These are phyloP conservation scores for Laticauda laticaudata DNA, from an alignment of 2,113 vertebrate genomes.

Conservation along the genomic window DNA sequence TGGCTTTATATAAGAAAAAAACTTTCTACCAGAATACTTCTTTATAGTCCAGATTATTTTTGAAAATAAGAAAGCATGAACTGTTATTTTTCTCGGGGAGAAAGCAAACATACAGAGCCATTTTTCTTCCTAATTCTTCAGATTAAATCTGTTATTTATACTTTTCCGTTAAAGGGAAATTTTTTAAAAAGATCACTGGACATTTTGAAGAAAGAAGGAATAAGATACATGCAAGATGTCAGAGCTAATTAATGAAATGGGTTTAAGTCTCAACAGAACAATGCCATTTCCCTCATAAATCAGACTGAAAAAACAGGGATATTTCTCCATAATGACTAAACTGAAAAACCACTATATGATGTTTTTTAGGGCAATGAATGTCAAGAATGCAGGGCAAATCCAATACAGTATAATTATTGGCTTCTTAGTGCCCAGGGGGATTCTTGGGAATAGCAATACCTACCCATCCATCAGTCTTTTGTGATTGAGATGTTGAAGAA, in stretches of 20 bases:
- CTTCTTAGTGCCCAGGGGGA: not conserved
- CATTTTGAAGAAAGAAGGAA: conserved; percentile 24
- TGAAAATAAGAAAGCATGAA: conserved; percentile 18
- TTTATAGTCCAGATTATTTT: conserved; percentile 24
- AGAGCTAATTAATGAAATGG: not conserved
- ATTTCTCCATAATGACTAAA: not conserved
- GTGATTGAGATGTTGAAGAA: not conserved
- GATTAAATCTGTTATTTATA: conserved; percentile 26
- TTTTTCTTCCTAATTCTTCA: conserved; percentile 30
- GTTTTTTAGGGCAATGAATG: not conserved
- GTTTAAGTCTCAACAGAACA: not conserved
- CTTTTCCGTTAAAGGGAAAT: not conserved
- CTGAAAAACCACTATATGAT: not conserved
- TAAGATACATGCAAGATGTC: not conserved
- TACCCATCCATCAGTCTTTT: not conserved
- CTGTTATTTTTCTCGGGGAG: conserved; percentile 16
- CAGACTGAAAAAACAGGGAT: not conserved
- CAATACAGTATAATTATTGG: not conserved
- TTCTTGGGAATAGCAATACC: not conserved
- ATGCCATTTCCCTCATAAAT: not conserved
- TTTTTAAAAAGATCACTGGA: not conserved
- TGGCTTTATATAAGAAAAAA: conserved; percentile 2
- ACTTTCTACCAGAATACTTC: conserved; percentile 14
- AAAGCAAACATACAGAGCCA: not conserved
- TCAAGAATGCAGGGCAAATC: not conserved